phyloP scores from a whole-genome alignment of 2,888 invertebrate species.

The Eugnorisma glareosa region DNA sequence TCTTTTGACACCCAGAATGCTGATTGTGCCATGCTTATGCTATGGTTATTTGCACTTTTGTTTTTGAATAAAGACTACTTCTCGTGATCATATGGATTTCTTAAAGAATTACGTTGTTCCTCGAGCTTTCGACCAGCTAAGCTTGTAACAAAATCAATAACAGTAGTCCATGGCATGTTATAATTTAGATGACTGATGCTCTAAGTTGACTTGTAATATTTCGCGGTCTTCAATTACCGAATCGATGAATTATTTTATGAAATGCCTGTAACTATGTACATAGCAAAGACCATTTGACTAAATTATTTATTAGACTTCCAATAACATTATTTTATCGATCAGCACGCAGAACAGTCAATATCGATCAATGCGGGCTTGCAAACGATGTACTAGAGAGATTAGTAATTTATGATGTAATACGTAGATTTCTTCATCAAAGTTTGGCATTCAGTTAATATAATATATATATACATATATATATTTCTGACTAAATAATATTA shows the following conservation, averaged over 20 bases:
- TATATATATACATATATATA: constrained; percentile 43
- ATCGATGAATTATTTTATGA: constrained; percentile 8
- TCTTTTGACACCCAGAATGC: too few relatives aligned
- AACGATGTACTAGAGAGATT: neutral
- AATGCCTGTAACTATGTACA: neutral
- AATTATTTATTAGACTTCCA: constrained; percentile 27
- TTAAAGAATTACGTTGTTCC: neutral
- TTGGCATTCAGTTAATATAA: constrained; percentile 66
- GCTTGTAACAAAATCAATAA: neutral
- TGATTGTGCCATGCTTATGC: neutral
- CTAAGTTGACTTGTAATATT: neutral
- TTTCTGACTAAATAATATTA: constrained; percentile 38
- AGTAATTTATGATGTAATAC: constrained; percentile 12
- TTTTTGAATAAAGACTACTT: neutral
- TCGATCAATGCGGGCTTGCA: neutral
- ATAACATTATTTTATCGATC: constrained; percentile 4
- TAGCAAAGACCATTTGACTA: neutral
- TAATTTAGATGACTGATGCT: neutral
- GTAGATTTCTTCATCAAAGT: constrained; percentile 29
- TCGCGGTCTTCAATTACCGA: constrained; percentile 3
- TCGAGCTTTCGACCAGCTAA: too few relatives aligned
- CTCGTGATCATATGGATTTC: neutral
- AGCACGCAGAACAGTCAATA: neutral
- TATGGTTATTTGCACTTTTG: neutral
- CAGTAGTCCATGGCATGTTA: neutral